Base-by-base conservation (phyloP, 1,140 invertebrate species). In the Choristoneura fumiferana region DNA sequence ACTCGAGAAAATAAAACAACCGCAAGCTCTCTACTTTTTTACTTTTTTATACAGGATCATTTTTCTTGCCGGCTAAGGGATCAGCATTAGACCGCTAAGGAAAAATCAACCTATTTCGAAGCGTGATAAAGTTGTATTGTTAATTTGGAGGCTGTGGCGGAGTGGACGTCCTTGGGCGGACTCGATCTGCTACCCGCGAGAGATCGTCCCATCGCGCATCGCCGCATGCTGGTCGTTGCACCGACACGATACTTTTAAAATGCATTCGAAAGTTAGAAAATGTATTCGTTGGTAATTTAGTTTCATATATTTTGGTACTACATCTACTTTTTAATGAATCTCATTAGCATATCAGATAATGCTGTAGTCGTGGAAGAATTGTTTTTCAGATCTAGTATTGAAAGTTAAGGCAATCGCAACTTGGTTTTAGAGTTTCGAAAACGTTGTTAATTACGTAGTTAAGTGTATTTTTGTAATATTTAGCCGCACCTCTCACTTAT, bases 1-100 rank as follows among this genome's bases (percentile, higher is more conserved):
- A 69, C 78, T 71, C 63, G 61, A 85, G 69, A 85, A 84, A 87
- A 85, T 81, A 88, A 88, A 89, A 87, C 81, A 81, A 85, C 73
- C 72, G 72, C 74, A 76, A 76, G 71, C 67, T 81, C 71, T 76
- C 58, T 60, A 67, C 76, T 80, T 85, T 86, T 87, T 77, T 69
- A 69, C 69, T 78, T 86, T 87, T 89, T 86, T 85, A 82, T 85
- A 86, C 84, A 89, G 86, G 86, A 89, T 89, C 78, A 89, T 89
- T 89, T 88, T 89, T 89, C 86, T 85, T 84, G 76, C 78, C 67
- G 71, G 67, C 67, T 71, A 65, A 71, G 73, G 81, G 74, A 81
- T 85, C 78, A 80, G 71, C 62, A 61, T 57, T 55, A 61, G 38
- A 59, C 10, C 38, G 62, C 17, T 59, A 56, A 57, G 53, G 56